Base-by-base conservation (phyloP, 1,140 invertebrate genomes). In the Pachyrhynchus sulphureomaculatus region DNA sequence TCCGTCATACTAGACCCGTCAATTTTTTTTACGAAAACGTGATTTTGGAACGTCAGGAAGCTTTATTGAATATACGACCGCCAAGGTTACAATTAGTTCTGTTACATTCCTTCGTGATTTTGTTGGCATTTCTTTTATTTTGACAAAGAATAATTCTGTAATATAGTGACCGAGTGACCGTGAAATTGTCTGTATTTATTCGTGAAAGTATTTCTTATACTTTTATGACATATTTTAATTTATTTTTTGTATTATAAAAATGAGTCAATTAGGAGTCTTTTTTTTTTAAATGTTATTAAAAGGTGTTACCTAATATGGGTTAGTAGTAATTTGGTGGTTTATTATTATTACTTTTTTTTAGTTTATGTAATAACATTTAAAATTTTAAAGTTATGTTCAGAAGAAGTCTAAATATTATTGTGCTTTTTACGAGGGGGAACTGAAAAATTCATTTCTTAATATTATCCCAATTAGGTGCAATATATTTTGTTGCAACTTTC, bases 71-170 rank as follows among this genome's bases (percentile, higher is more conserved):
- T 26, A 0, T 47, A 26, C 24, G 44, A 47, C 12, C 41, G n/a
- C 4, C 34, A 53, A 53, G 51, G 51, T 53, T 53, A 53, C 51
- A 53, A 53, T 53, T 52, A 52, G 48, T 52, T 34, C 48, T 52
- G 48, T 52, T 34, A 36, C 33, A 34, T 18, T 39, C 20, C 23
- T 5, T 53, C 34, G 36, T 41, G 21, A 53, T 53, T 12, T 23
- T 8, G 10, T 26, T 53, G 17, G 12, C 37, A 26, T 47, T 47
- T 13, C 37, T 41, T n/a, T 41, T 18, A 41, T 41, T 41, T 41
- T 41, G 37, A 41, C 37, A 41, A 15, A 41, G 17, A 41, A 4
- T 15, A 41, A 17, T 17, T 2, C n/a, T 41, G 5, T 4, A 17
- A 41, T 18, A 3, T 41, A 17, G n/a, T 41, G 17, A 41, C 13